Base-by-base conservation (phyloP, 2,888 invertebrate species). In the Xestoiulus laeticollis region DNA sequence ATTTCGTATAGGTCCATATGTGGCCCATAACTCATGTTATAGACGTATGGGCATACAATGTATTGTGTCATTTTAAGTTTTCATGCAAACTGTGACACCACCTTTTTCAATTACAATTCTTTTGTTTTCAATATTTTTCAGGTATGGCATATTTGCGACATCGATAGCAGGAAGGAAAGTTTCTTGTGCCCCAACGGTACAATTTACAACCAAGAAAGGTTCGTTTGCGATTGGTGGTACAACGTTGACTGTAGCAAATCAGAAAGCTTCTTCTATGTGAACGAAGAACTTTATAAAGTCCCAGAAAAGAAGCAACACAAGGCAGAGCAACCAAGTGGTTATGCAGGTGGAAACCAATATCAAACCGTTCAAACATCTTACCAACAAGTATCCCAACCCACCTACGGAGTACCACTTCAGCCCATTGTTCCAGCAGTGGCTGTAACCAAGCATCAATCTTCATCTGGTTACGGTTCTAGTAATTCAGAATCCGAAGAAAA, bases 151-250 rank as follows among this genome's bases (percentile, higher is more conserved):
- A 86, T 32, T 16, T 86, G 86, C 22, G 86, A 86, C 30, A 38
- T 59, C 4, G 68, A 86, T 26, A 53, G 68, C 19, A 1, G 86
- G 59, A 30, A 59, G 22, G 59, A 86, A 22, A 86, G 86, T 59
- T 48, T 86, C 38, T 68, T 86, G 38, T 86, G 86, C n/a, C 86
- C 86, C 6, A 86, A 86, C 30, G 86, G 86, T 3, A 86, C 86
- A 4, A 68, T 86, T 22, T 86, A 59, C 86, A 48, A 86, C 59
- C 86, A 86, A 68, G 68, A 86, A 38, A 68, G 30, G 19, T 68
- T 86, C 68, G 86, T 86, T 22, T 86, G 86, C 38, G 86, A 86
- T 30, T 86, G 86, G 86, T 86, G 86, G 86, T 86, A 86, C 86
- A 86, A 86, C 68, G 86, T 86, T 26, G 86, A 86, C 68, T 86